Percentiles rank a stretch among this genome's conserved stretches.
Evolutionary conservation across 1,140 invertebrate genomes (phyloP).

Genomic region (Hirudo medicinalis): DNA sequence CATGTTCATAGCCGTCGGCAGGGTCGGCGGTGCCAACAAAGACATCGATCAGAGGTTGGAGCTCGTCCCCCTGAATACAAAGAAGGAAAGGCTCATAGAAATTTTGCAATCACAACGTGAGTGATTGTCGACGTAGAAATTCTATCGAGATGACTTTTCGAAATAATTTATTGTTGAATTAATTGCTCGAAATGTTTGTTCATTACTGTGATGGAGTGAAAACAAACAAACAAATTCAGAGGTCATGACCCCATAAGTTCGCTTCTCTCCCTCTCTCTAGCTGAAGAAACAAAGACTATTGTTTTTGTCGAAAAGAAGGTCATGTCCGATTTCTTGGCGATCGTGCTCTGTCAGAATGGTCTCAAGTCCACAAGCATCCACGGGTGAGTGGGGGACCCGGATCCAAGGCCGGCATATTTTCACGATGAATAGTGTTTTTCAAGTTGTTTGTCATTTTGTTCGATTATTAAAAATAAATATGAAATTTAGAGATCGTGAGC

Average conservation of each 20-base stretch:
- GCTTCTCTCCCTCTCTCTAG: neutral
- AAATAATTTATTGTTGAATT: neutral
- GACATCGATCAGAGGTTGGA: slow-evolving; percentile 91
- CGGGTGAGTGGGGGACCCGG: slow-evolving; percentile 49
- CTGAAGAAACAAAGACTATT: slow-evolving; percentile 55
- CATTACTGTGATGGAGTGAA: neutral
- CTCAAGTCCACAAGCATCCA: slow-evolving; percentile 76
- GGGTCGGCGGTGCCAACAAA: slow-evolving; percentile 95
- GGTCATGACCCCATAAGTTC: no score
- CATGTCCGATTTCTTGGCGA: slow-evolving; percentile 76
- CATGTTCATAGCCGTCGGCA: slow-evolving; percentile 94
- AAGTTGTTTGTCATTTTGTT: no score
- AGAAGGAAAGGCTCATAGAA: slow-evolving; percentile 57
- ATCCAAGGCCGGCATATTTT: no score
- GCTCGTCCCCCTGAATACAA: slow-evolving; percentile 54
- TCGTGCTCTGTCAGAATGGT: slow-evolving; percentile 46
- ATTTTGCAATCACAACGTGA: slow-evolving; percentile 45
- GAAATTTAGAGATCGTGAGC: slow-evolving; percentile 35
- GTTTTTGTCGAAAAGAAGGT: slow-evolving; percentile 99
- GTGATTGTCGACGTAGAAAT: neutral
- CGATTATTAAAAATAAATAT: neutral
- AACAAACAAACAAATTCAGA: no score
- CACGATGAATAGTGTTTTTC: no score
- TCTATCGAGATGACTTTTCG: neutral
- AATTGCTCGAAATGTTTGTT: neutral